These are phyloP conservation scores for Phytoseiulus persimilis DNA, from an alignment of 2,888 invertebrate species.

Conservation along the genomic window DNA sequence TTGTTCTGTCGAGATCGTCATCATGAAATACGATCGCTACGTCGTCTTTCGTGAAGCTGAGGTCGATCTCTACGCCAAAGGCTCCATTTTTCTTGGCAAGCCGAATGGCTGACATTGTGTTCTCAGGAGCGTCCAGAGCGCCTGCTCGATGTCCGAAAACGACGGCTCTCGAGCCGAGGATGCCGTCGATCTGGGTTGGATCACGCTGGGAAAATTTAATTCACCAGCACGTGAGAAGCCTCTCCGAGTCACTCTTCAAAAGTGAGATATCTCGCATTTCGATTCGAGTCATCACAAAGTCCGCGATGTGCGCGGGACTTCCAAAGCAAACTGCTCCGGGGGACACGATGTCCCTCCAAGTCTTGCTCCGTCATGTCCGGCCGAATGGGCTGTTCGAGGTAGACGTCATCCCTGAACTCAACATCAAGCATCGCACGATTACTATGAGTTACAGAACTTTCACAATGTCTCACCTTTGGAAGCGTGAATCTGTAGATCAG, in stretches of 20 bases:
- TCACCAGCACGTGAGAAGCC: not conserved
- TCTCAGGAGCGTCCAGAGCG: conserved; percentile 69
- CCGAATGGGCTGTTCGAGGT: no score
- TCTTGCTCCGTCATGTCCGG: no score
- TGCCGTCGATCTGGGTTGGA: not conserved
- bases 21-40: conserved; percentile 70
- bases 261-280: no score
- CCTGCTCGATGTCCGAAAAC: conserved; percentile 69
- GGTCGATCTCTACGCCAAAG: conserved; percentile 67
- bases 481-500: not conserved
- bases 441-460: no score
- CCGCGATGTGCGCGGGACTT: no score
- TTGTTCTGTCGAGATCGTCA: conserved; percentile 61
- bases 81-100: conserved; percentile 64
- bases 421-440: not conserved
- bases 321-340: no score
- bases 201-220: not conserved
- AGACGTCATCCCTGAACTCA: no score
- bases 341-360: no score
- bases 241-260: no score
- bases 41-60: conserved; percentile 64
- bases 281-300: no score
- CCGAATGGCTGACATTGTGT: conserved; percentile 65
- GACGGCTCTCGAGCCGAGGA: not conserved
- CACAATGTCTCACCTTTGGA: not conserved